Conservation (phyloP, 2,797 vertebrate genomes). For the Vespertilio murinus region DNA sequence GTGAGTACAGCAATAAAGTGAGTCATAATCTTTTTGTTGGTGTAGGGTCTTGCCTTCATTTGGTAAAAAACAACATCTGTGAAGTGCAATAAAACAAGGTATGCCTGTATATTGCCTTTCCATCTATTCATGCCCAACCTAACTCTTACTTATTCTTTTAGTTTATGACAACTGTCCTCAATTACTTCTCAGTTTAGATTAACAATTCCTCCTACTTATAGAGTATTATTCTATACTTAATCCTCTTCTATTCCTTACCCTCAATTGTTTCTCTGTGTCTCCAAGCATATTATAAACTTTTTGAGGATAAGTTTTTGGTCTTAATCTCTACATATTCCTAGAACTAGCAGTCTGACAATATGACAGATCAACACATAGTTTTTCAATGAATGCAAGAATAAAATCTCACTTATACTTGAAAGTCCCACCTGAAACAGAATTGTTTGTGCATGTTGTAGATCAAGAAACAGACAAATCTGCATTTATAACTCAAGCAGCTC, state of each 20-base stretch:
- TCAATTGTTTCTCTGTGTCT: not conserved
- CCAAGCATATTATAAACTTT: constrained; percentile 3
- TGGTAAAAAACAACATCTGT: not conserved
- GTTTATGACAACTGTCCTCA: not conserved
- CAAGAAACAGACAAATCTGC: constrained; percentile 29
- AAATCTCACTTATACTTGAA: not conserved
- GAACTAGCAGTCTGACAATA: not conserved
- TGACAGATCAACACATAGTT: not conserved
- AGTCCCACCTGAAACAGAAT: constrained; percentile 4
- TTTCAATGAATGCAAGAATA: not conserved
- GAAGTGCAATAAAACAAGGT: not conserved
- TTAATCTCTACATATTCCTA: constrained; percentile 1
- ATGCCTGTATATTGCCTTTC: not conserved
- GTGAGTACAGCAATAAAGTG: not conserved
- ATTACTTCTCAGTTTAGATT: not conserved
- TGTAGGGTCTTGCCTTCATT: not conserved
- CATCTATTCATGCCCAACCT: not conserved
- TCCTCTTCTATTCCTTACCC: not conserved
- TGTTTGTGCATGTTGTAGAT: not conserved
- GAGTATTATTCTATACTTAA: not conserved
- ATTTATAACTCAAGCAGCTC: not conserved
- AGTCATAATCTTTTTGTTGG: not conserved
- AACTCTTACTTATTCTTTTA: constrained; percentile 13
- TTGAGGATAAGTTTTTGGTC: not conserved
- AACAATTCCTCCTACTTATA: not conserved